Base-by-base conservation (phyloP, 1,140 invertebrate genomes). In the Acromyrmex heyeri region DNA sequence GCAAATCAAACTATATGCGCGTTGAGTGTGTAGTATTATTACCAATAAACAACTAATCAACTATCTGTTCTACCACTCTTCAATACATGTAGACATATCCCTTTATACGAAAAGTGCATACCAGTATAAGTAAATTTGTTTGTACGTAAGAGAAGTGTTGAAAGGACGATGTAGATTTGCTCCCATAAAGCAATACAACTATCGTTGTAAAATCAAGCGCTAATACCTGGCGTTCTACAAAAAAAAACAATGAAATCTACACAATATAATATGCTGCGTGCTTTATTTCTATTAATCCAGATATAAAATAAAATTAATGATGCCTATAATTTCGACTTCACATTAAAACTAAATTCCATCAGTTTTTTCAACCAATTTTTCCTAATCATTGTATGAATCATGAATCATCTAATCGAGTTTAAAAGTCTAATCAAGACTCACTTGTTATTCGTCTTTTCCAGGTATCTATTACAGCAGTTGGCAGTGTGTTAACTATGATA, bases 401-500 rank as follows among this genome's bases (percentile, higher is more conserved):
- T 50, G 38, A 65, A 79, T 79, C 10, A 12, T 67, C n/a, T 67
- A 14, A 24, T 69, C 2, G 8, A 27, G 59, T 79, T 55, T 12
- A 14, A 8, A n/a, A 57, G 21, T 27, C 30, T n/a, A 70, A 38
- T 38, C 30, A 27, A 53, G 61, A 67, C 27, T n/a, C 18, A 4
- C 16, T 24, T 24, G 14, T 57, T 57, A 48, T 44, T 57, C 21
- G 65, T 27, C 18, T 50, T 44, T 67, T 27, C 21, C 38, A 55
- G 30, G 7, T 21, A 59, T 87, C 69, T 12, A 69, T 86, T 72
- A 38, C 50, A 88, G 65, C 69, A 73, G 81, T 94, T 95, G 94
- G 94, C 94, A 95, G 94, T 95, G 93, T 91, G 86, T 86, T 61
- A 93, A 92, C 87, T 91, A 92, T 90, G 86, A 53, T 90, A 92